Conservation (phyloP, 2,888 invertebrate genomes). For the Lasioglossum figueresi region DNA sequence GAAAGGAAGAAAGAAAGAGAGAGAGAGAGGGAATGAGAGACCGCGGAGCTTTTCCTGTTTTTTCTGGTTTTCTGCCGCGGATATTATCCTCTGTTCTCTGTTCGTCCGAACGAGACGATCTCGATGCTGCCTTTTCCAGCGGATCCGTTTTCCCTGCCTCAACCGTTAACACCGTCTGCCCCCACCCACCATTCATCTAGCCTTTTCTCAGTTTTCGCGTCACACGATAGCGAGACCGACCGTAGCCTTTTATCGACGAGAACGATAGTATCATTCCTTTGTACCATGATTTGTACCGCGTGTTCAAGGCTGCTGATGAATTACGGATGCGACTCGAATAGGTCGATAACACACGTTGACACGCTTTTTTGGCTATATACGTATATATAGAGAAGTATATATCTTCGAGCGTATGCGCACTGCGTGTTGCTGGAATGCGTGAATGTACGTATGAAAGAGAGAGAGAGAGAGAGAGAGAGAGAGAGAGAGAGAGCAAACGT, state of each 20-base stretch:
- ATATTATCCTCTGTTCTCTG: slow-evolving; percentile 6
- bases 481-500: not conserved
- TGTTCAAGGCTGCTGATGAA: slow-evolving; percentile 32
- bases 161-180: not conserved
- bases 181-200: not conserved
- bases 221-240: slow-evolving; percentile 35
- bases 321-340: slow-evolving; percentile 6
- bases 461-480: not conserved
- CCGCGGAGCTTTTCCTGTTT: slow-evolving; percentile 35
- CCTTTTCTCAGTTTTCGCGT: slow-evolving; percentile 16
- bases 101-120: slow-evolving; percentile 34
- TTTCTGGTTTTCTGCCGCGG: slow-evolving; percentile 25
- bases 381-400: not conserved
- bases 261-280: slow-evolving; percentile 57
- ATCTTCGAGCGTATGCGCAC: slow-evolving; percentile 17
- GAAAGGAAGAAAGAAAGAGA: no score
- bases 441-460: not conserved
- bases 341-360: slow-evolving; percentile 18
- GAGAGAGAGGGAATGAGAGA: slow-evolving; percentile 2
- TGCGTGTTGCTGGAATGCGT: not conserved
- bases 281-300: slow-evolving; percentile 48
- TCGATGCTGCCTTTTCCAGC: slow-evolving; percentile 31
- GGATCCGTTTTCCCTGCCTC: not conserved
- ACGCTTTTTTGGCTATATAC: slow-evolving; percentile 22
- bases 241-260: slow-evolving; percentile 45